Percentiles rank a stretch among this genome's conserved stretches.
Evolutionary conservation across 2,113 vertebrate genomes (phyloP).

Genomic region (Dascyllus trimaculatus): DNA sequence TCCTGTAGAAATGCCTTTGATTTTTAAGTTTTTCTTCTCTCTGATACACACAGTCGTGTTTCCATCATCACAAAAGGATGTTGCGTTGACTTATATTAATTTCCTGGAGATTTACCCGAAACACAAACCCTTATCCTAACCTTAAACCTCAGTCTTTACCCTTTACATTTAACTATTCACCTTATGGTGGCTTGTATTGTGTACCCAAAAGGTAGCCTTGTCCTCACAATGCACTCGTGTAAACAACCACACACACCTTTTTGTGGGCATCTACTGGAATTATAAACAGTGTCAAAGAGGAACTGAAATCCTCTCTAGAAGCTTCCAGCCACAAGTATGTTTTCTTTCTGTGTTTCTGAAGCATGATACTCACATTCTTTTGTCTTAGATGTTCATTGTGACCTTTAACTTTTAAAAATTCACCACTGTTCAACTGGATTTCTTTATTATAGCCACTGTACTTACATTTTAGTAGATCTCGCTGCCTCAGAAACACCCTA

Average conservation of each 20-base stretch:
- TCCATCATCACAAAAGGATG: not conserved
- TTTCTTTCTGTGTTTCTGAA: not conserved
- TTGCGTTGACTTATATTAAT: not conserved
- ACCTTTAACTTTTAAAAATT: too few relatives aligned
- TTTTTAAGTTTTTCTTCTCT: conserved; percentile 1
- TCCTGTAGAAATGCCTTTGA: conserved; percentile 24
- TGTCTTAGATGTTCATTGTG: not conserved
- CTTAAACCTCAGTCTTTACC: not conserved
- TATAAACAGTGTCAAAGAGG: conserved; percentile 22
- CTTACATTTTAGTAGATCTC: too few relatives aligned
- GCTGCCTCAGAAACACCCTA: too few relatives aligned
- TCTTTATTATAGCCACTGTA: too few relatives aligned
- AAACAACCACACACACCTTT: not conserved
- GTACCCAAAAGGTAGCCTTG: not conserved
- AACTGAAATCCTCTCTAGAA: not conserved
- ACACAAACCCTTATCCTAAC: not conserved
- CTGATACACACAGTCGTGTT: not conserved
- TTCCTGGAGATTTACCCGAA: not conserved
- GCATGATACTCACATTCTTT: not conserved
- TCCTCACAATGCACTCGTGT: too few relatives aligned
- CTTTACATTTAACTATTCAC: not conserved
- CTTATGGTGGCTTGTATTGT: not conserved
- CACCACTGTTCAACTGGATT: not conserved
- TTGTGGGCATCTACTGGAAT: not conserved
- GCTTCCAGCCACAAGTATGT: not conserved